A percentile compares a stretch with the other conserved stretches of the same genome.
phyloP scores from a whole-genome alignment of 2,797 vertebrate species.

The Mycteria americana region DNA sequence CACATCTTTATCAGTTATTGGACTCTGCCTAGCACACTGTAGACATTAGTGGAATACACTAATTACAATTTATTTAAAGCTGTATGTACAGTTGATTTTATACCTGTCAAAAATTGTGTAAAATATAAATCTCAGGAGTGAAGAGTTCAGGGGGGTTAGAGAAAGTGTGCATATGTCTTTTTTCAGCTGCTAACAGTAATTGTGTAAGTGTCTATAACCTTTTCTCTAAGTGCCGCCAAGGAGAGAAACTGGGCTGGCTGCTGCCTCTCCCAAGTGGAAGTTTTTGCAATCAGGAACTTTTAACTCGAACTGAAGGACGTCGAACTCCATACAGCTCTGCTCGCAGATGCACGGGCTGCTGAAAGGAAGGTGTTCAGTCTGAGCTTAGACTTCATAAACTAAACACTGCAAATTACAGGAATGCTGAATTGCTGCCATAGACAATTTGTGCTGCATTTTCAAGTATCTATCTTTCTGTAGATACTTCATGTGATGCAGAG shows the following conservation, averaged over 20 bases:
- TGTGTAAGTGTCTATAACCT: not conserved
- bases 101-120: not conserved
- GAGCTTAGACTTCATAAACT: not conserved
- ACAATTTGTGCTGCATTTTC: not conserved
- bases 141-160: not conserved
- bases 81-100: not conserved
- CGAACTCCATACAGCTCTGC: not conserved
- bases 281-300: fast-evolving
- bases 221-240: not conserved
- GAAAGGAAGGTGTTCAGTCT: not conserved
- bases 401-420: not conserved
- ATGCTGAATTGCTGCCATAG: not conserved
- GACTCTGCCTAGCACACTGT: not conserved
- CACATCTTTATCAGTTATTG: not conserved
- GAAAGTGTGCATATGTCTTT: not conserved
- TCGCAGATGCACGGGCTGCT: not conserved
- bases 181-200: not conserved
- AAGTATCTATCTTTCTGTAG: not conserved
- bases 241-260: not conserved
- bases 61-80: not conserved
- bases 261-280: not conserved
- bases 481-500: not conserved
- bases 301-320: fast-evolving
- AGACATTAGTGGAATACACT: not conserved
- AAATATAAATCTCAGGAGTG: not conserved